A percentile compares a stretch with the other conserved stretches of the same genome.
These are phyloP conservation scores for Chloroceryle amazona DNA, from an alignment of 2,797 vertebrate species.

Conservation along the genomic window DNA sequence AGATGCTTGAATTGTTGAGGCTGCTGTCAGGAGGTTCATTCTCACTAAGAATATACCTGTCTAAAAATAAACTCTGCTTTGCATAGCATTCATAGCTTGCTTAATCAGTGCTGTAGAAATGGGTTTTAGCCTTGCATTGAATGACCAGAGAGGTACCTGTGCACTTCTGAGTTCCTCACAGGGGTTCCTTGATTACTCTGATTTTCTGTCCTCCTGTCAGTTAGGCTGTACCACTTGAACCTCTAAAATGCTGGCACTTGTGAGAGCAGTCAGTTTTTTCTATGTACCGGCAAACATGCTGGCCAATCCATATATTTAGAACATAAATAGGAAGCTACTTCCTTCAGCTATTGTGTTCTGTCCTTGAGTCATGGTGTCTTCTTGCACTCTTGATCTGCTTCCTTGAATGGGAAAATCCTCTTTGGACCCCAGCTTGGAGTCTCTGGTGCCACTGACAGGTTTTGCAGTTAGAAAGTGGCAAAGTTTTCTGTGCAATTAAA, in stretches of 20 bases:
- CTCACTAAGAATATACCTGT: not conserved
- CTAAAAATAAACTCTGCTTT: conserved; percentile 57
- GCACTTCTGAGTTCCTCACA: not conserved
- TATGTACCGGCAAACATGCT: not conserved
- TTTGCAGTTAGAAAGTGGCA: not conserved
- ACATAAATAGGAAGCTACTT: not conserved
- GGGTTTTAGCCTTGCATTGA: not conserved
- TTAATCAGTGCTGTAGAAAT: not conserved
- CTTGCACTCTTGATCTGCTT: not conserved
- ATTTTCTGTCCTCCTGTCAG: too few relatives aligned
- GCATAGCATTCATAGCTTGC: conserved; percentile 47
- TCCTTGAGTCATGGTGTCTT: not conserved
- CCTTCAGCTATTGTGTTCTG: not conserved
- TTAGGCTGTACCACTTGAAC: not conserved
- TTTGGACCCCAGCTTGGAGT: not conserved
- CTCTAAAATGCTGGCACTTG: not conserved
- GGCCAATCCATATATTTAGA: not conserved
- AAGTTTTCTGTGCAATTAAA: not conserved
- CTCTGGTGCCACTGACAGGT: not conserved
- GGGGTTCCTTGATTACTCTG: not conserved
- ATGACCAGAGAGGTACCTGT: not conserved
- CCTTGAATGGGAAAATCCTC: not conserved
- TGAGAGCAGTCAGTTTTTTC: not conserved
- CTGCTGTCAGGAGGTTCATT: not conserved
- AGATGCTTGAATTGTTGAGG: not conserved